These are phyloP conservation scores for Oriolus oriolus DNA, from an alignment of 2,113 vertebrate species.

Conservation along the genomic window DNA sequence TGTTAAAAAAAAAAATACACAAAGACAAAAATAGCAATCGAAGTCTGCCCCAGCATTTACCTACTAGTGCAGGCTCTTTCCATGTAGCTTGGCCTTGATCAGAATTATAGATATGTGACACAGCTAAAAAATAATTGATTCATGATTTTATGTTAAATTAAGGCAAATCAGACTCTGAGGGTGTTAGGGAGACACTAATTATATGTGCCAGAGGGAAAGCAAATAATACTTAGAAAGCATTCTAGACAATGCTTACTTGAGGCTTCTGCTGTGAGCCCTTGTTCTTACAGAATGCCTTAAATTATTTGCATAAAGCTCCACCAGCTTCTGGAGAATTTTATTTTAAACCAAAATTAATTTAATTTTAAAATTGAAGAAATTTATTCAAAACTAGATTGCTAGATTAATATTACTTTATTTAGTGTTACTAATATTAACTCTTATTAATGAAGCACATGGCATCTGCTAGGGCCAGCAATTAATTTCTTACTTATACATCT, in stretches of 20 bases:
- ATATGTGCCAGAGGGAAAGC: neutral
- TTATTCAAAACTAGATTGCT: neutral
- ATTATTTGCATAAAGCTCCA: neutral
- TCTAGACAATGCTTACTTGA: no score
- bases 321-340: neutral
- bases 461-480: neutral
- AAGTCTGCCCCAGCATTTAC: neutral
- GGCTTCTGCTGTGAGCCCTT: neutral
- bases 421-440: neutral
- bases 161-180: neutral
- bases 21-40: neutral
- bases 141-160: constrained; percentile 2
- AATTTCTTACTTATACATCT: neutral
- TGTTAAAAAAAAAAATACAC: neutral
- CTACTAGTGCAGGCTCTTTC: neutral
- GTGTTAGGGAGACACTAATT: neutral
- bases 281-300: neutral
- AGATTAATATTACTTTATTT: neutral
- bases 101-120: neutral
- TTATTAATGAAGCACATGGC: neutral
- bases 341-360: neutral
- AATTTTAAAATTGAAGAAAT: neutral
- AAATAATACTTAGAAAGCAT: constrained; percentile 32
- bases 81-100: neutral
- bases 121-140: neutral